These are phyloP conservation scores for Sebastes cheni DNA, from an alignment of 2,797 vertebrate genomes.

Conservation along the genomic window DNA sequence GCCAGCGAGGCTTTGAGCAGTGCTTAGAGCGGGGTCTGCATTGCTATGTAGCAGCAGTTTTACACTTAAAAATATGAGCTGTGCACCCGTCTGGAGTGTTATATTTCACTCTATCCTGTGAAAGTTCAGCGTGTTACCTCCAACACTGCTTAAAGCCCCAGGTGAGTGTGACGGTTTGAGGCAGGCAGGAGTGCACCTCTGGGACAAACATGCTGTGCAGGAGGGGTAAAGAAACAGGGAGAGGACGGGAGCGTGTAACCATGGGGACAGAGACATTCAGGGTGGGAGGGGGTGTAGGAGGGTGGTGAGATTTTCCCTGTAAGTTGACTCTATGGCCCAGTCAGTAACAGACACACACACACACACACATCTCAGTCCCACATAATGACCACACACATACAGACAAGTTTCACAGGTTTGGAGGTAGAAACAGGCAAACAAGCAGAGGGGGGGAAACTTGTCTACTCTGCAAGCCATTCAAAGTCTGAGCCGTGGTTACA, in stretches of 20 bases:
- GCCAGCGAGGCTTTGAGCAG: constrained; percentile 77
- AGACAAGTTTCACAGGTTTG: constrained; percentile 80
- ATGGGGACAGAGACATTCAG: constrained; percentile 70
- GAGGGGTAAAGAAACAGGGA: constrained; percentile 71
- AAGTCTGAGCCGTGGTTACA: constrained; percentile 83
- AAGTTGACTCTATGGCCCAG: constrained; percentile 81
- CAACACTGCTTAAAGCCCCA: constrained; percentile 82
- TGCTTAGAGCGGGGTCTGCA: constrained; percentile 61
- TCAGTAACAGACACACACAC: constrained; percentile 69
- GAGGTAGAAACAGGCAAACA: constrained; percentile 84
- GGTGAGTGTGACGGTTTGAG: constrained; percentile 66
- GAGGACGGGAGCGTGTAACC: constrained; percentile 72
- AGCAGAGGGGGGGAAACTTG: constrained; percentile 67
- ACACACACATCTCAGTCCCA: constrained; percentile 71
- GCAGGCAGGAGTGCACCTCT: constrained; percentile 76
- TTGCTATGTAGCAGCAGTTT: constrained; percentile 6
- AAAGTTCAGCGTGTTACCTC: constrained; percentile 35
- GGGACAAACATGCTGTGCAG: constrained; percentile 89
- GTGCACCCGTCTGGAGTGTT: not conserved
- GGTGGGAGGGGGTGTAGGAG: constrained; percentile 41
- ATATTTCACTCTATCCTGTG: constrained; percentile 7
- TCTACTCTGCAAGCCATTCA: constrained; percentile 87
- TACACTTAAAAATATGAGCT: constrained; percentile 19
- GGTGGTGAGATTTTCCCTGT: constrained; percentile 82
- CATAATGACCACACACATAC: constrained; percentile 72